Conservation (phyloP, 2,113 vertebrate genomes). For the Mustela lutreola region DNA sequence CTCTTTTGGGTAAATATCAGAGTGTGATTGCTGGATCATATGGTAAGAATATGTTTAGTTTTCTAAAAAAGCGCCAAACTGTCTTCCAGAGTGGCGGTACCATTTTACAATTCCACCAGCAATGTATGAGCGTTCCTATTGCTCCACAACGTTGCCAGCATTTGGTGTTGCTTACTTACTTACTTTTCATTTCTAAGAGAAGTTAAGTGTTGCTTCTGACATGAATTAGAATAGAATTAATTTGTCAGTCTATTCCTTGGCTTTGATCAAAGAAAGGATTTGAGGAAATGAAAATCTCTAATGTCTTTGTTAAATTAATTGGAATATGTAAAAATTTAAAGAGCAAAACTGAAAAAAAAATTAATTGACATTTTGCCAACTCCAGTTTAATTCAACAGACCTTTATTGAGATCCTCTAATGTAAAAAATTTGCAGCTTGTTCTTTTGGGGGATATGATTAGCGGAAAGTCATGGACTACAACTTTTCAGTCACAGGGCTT, state of each 20-base stretch:
- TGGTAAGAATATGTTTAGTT: not conserved
- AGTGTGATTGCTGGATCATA: not conserved
- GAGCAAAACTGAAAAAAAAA: not conserved
- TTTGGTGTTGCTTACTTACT: not conserved
- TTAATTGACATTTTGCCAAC: not conserved
- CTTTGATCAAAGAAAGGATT: slow-evolving; percentile 5
- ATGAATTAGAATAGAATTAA: not conserved
- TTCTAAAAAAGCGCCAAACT: not conserved
- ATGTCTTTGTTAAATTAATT: not conserved
- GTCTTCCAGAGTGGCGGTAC: not conserved
- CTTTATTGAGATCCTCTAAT: not conserved
- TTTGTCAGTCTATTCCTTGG: not conserved
- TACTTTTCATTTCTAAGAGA: not conserved
- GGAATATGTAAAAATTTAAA: not conserved
- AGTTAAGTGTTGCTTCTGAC: not conserved
- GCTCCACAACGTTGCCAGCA: not conserved
- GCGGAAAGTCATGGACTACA: not conserved
- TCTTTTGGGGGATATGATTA: not conserved
- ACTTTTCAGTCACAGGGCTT: not conserved
- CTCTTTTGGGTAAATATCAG: not conserved
- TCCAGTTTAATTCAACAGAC: not conserved
- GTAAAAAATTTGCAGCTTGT: not conserved
- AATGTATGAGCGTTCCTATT: not conserved
- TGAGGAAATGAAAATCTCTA: not conserved
- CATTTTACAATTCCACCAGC: not conserved